Evolutionary conservation across 1,140 invertebrate genomes (phyloP).

Genomic region (Lerema accius): DNA sequence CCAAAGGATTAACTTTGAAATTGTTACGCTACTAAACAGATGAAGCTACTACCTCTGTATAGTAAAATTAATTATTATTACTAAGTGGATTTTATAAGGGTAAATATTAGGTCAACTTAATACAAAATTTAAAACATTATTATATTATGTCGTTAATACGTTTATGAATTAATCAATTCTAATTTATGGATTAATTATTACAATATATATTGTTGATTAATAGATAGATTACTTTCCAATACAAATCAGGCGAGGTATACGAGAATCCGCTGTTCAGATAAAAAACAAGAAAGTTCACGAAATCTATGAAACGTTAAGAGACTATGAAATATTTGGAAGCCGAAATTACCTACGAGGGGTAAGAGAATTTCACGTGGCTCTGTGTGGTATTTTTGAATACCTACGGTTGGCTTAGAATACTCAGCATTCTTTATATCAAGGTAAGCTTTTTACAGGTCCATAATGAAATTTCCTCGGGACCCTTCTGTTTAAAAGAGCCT

Average conservation of each 20-base stretch:
- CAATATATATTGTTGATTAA: too few species aligned
- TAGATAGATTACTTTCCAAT: too few species aligned
- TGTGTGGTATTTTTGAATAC: slow-evolving; percentile 12
- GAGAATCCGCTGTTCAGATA: too few species aligned
- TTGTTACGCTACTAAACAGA: background rate
- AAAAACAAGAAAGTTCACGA: too few species aligned
- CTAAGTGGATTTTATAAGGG: too few species aligned
- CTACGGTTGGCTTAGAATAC: slow-evolving; percentile 16
- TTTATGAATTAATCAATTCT: too few species aligned
- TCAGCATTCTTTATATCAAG: slow-evolving; percentile 19
- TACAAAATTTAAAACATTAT: too few species aligned
- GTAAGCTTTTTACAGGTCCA: slow-evolving; percentile 13
- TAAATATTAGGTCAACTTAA: too few species aligned
- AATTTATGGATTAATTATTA: too few species aligned
- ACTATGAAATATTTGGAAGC: background rate
- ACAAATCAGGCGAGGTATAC: too few species aligned
- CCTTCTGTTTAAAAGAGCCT: background rate
- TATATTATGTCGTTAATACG: too few species aligned
- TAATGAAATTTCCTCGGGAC: slow-evolving; percentile 12
- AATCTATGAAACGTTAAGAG: background rate
- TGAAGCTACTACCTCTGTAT: background rate
- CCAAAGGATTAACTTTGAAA: slow-evolving; percentile 2
- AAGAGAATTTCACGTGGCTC: background rate
- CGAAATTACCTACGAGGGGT: background rate
- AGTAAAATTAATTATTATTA: too few species aligned